Percentiles rank a stretch among this genome's conserved stretches.
These are phyloP conservation scores for Therioaphis trifolii DNA, from an alignment of 2,888 invertebrate genomes.

Conservation along the genomic window DNA sequence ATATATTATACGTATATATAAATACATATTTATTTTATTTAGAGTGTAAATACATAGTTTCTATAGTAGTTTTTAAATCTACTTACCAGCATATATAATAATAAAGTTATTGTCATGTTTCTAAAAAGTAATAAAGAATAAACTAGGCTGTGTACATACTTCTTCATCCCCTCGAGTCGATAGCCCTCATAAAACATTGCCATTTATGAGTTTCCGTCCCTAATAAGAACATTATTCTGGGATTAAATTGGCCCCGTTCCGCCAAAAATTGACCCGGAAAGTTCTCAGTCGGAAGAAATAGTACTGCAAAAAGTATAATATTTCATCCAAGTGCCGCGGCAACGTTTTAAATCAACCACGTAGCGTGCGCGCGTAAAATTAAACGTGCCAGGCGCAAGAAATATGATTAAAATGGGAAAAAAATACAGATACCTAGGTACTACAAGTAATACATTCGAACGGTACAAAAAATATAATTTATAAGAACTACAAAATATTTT, in stretches of 20 bases:
- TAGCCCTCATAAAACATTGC: constrained; percentile 45
- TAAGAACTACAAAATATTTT: no score
- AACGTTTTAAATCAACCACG: no score
- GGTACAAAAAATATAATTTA: no score
- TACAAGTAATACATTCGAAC: no score
- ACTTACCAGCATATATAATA: constrained; percentile 22
- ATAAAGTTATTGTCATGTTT: constrained; percentile 41
- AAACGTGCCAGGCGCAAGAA: no score
- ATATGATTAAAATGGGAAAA: no score
- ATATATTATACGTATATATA: no score
- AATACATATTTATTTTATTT: no score
- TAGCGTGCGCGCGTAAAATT: no score
- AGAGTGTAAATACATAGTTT: no score
- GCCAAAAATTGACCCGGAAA: constrained; percentile 21
- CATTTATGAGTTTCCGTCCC: constrained; percentile 49
- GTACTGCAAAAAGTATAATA: constrained; percentile 20
- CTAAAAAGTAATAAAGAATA: constrained; percentile 56
- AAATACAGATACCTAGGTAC: no score
- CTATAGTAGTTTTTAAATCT: constrained; percentile 24
- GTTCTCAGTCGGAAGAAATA: constrained; percentile 1
- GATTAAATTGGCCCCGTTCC: constrained; percentile 33
- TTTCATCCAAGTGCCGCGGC: no score
- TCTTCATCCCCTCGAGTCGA: constrained; percentile 3
- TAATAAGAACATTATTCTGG: constrained; percentile 32
- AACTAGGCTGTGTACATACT: constrained; percentile 34